Conservation (phyloP, 2,888 invertebrate genomes). For the Brachynemurus nebulosus region DNA sequence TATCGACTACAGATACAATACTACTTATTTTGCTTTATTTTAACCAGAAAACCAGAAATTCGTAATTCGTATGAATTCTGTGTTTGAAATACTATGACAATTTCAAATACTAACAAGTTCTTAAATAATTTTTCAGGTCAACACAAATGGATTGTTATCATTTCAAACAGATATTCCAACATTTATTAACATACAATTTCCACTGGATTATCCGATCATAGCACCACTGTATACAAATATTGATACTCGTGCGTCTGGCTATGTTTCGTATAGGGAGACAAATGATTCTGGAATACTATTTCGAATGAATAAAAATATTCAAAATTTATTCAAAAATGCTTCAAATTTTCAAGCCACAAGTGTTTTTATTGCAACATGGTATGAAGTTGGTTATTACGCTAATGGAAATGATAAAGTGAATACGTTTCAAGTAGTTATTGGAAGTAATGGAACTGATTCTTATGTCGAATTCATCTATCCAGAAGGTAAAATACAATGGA, state of each 20-base stretch:
- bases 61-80: not conserved
- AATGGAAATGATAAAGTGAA: conserved; percentile 58
- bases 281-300: conserved; percentile 42
- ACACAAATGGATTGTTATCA: conserved; percentile 78
- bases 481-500: conserved; percentile 82
- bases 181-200: conserved; percentile 80
- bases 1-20: too few species aligned
- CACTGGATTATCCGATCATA: conserved; percentile 76
- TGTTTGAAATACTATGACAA: not conserved
- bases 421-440: conserved; percentile 70
- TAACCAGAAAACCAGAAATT: too few species aligned
- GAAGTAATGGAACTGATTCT: conserved; percentile 59
- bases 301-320: conserved; percentile 56
- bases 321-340: conserved; percentile 57
- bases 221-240: conserved; percentile 86
- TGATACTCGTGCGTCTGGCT: conserved; percentile 61
- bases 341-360: conserved; percentile 59
- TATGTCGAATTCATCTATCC: conserved; percentile 83
- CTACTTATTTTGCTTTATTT: too few species aligned
- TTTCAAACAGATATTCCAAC: conserved; percentile 78
- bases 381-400: conserved; percentile 66
- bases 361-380: conserved; percentile 83
- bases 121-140: conserved; percentile 50
- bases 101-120: not conserved
- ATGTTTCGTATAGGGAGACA: conserved; percentile 59